Percentiles rank a stretch among this genome's conserved stretches.
Conservation (phyloP, 2,797 vertebrate species). For the Rhabdomys pumilio region DNA sequence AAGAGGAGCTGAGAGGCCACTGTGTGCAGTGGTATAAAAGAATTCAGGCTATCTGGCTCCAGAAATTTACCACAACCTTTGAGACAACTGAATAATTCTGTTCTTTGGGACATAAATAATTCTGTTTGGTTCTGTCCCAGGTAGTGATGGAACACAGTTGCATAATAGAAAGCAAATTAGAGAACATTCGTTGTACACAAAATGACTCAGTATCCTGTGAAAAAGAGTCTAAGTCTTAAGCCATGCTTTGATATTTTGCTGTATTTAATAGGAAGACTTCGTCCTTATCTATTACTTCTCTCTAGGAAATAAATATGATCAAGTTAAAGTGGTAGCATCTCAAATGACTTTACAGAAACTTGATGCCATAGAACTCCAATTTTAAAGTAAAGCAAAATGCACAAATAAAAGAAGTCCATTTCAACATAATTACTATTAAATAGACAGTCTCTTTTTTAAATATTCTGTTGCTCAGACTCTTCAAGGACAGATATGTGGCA, state of each 20-base stretch:
- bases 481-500: neutral
- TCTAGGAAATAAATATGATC: neutral
- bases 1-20: neutral
- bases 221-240: neutral
- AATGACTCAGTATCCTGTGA: slow-evolving; percentile 26
- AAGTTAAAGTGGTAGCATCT: neutral
- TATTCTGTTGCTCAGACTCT: neutral
- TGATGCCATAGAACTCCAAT: neutral
- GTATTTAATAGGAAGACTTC: neutral
- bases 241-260: neutral
- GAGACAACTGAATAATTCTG: neutral
- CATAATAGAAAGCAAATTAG: neutral
- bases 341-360: neutral
- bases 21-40: neutral
- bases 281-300: neutral
- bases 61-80: neutral
- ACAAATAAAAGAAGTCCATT: neutral
- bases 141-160: neutral
- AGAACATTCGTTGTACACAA: neutral
- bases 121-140: neutral
- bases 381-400: neutral
- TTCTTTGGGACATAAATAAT: no score
- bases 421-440: neutral
- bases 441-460: neutral
- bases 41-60: neutral